Conservation (phyloP, 1,140 invertebrate genomes). For the Cotesia glomerata region DNA sequence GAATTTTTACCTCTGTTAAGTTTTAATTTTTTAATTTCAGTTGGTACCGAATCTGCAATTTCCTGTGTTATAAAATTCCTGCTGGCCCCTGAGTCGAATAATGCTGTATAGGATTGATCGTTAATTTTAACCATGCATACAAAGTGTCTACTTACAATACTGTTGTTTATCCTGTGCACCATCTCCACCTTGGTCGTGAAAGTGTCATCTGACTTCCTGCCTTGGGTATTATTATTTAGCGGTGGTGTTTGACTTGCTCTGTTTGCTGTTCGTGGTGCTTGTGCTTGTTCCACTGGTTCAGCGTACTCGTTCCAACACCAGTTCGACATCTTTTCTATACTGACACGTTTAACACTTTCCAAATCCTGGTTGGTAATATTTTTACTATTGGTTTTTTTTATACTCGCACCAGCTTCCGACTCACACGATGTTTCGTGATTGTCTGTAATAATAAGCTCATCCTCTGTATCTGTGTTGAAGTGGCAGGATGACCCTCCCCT, state of each 20-base stretch:
- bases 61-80: not conserved
- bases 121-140: not conserved
- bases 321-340: no score
- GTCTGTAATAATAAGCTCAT: not conserved
- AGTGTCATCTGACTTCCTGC: not conserved
- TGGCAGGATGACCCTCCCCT: not conserved
- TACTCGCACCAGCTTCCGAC: not conserved
- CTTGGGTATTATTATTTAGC: no score
- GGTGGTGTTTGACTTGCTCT: no score
- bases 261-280: no score
- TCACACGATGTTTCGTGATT: not conserved
- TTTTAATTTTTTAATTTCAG: not conserved
- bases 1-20: no score
- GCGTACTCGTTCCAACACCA: no score
- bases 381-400: not conserved
- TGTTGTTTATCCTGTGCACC: not conserved
- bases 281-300: no score
- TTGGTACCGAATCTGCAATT: not conserved
- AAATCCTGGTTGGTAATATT: not conserved
- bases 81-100: not conserved
- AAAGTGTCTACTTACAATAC: not conserved
- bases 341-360: not conserved
- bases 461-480: not conserved
- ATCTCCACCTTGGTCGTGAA: no score
- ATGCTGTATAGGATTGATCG: not conserved